Percentiles rank a stretch among this genome's conserved stretches.
Evolutionary conservation across 2,797 vertebrate genomes (phyloP).

Genomic region (Argya squamiceps): DNA sequence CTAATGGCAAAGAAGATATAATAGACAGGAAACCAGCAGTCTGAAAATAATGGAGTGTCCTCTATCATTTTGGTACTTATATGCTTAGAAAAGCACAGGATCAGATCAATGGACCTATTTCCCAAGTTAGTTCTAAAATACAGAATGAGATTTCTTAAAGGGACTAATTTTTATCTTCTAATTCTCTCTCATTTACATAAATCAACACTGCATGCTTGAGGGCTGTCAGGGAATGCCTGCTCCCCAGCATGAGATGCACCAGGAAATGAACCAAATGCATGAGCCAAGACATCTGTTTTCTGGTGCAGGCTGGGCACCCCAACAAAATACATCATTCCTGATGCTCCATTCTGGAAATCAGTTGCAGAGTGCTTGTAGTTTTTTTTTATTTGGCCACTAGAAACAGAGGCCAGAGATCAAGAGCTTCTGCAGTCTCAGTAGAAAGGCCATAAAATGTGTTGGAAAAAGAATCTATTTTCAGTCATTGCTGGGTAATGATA

Average conservation of each 20-base stretch:
- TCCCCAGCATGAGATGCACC: not conserved
- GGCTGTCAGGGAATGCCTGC: not conserved
- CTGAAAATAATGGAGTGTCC: not conserved
- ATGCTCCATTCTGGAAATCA: not conserved
- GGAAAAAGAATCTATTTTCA: not conserved
- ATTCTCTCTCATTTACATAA: not conserved
- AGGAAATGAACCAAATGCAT: not conserved
- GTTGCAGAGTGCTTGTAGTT: not conserved
- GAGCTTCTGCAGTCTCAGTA: not conserved
- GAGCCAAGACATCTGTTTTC: not conserved
- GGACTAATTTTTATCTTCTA: not conserved
- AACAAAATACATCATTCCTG: not conserved
- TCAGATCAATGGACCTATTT: not conserved
- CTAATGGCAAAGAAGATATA: not conserved
- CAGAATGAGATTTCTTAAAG: not conserved
- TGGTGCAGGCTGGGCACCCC: not conserved
- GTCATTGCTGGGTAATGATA: not conserved
- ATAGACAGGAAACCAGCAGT: not conserved
- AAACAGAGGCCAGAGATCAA: not conserved
- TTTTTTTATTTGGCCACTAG: not conserved
- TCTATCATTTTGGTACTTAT: not conserved
- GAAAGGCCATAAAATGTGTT: not conserved
- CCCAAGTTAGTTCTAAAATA: not conserved
- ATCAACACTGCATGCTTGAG: accelerated
- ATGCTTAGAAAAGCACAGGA: not conserved